Evolutionary conservation across 2,797 vertebrate genomes (phyloP).

Genomic region (Florisuga fusca): DNA sequence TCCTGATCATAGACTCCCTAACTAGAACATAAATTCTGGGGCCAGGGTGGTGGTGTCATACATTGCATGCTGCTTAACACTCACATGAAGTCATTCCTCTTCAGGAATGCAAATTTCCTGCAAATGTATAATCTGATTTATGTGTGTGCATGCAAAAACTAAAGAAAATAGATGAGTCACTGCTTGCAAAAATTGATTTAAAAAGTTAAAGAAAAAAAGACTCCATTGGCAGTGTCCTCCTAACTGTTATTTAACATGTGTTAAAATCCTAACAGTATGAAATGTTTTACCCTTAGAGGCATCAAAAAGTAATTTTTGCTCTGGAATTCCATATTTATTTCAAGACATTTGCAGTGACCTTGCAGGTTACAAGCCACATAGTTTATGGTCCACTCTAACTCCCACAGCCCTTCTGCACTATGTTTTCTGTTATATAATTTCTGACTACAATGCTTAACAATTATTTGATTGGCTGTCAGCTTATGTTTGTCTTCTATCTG

Average conservation of each 20-base stretch:
- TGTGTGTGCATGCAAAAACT: neutral
- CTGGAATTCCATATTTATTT: neutral
- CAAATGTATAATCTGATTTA: neutral
- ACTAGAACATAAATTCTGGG: conserved; percentile 3
- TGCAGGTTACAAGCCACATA: neutral
- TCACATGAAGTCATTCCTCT: neutral
- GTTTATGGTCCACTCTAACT: neutral
- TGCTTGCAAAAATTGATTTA: neutral
- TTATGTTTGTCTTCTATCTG: neutral
- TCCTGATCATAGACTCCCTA: neutral
- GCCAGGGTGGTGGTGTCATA: neutral
- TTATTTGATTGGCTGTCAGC: neutral
- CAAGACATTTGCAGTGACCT: neutral
- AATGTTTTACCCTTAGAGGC: neutral
- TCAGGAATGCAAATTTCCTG: neutral
- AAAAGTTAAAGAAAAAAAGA: neutral
- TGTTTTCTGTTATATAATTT: neutral
- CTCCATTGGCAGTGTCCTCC: neutral
- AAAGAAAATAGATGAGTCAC: neutral
- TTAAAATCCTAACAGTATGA: neutral
- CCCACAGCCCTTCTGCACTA: neutral
- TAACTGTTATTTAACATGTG: neutral
- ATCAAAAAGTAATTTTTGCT: neutral
- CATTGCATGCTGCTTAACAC: neutral
- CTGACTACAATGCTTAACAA: neutral